Percentiles rank a stretch among this genome's conserved stretches.
phyloP scores from a whole-genome alignment of 2,113 vertebrate species.

The Phycodurus eques region DNA sequence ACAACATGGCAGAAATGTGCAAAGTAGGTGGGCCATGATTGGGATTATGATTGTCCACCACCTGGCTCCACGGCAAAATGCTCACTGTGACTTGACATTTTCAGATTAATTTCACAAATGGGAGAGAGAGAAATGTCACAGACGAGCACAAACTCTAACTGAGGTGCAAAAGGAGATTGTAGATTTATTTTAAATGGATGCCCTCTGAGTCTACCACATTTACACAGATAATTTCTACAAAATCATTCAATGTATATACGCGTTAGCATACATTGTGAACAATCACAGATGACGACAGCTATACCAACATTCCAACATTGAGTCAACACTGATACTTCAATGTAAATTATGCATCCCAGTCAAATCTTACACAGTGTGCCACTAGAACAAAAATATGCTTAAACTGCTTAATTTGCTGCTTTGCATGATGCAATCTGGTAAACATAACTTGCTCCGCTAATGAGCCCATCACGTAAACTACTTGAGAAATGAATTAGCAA shows the following conservation, averaged over 20 bases:
- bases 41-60: slow-evolving; percentile 29
- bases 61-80: slow-evolving; percentile 31
- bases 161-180: slow-evolving; percentile 13
- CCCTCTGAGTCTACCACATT: too few species aligned
- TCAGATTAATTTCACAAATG: slow-evolving; percentile 18
- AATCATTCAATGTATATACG: too few species aligned
- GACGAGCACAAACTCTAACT: slow-evolving; percentile 16
- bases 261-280: too few species aligned
- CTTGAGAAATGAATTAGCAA: slow-evolving; percentile 32
- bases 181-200: neutral
- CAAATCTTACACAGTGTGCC: slow-evolving; percentile 24
- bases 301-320: too few species aligned
- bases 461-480: slow-evolving; percentile 29
- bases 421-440: slow-evolving; percentile 19
- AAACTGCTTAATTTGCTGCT: slow-evolving; percentile 47
- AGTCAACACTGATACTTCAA: slow-evolving; percentile 13
- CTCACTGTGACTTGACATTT: slow-evolving; percentile 29
- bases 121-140: neutral
- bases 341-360: slow-evolving; percentile 28
- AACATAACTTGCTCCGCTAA: slow-evolving; percentile 49
- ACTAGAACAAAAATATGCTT: slow-evolving; percentile 34
- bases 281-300: too few species aligned
- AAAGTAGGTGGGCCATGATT: slow-evolving; percentile 23
- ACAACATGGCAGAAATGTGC: slow-evolving; percentile 13
- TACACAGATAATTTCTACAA: too few species aligned